Evolutionary conservation across 35 echinoderm and acorn worm genomes (phyloP).

Genomic region (Anneissia japonica): DNA sequence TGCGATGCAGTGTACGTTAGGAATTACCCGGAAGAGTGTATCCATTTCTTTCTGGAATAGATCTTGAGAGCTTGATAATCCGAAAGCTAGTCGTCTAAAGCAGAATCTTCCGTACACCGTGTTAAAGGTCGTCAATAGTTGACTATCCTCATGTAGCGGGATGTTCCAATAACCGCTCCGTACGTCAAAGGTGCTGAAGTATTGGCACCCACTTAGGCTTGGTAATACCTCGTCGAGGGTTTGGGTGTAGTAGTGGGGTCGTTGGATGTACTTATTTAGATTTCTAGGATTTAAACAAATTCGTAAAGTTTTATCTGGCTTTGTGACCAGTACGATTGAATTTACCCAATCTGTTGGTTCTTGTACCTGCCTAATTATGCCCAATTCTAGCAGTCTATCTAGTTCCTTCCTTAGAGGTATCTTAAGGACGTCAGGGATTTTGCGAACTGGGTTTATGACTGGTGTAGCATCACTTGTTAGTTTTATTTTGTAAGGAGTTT

Average conservation of each 20-base stretch:
- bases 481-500: neutral
- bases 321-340: slow-evolving; percentile 4
- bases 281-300: neutral
- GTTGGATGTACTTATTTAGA: neutral
- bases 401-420: slow-evolving; percentile 16
- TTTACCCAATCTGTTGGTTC: neutral
- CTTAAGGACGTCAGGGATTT: slow-evolving; percentile 20
- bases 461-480: slow-evolving; percentile 25
- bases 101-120: slow-evolving; percentile 15
- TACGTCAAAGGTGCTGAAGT: slow-evolving; percentile 8
- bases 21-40: neutral
- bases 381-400: slow-evolving; percentile 13
- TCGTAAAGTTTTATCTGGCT: slow-evolving; percentile 7
- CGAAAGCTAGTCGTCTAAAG: slow-evolving; percentile 33
- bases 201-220: neutral
- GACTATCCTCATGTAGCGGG: neutral
- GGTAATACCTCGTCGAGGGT: slow-evolving; percentile 10
- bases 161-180: slow-evolving; percentile 6
- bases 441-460: slow-evolving; percentile 16
- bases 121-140: slow-evolving; percentile 1
- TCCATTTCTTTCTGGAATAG: too few relatives aligned
- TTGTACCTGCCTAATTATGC: slow-evolving; percentile 14
- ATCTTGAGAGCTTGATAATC: slow-evolving; percentile 33
- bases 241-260: slow-evolving; percentile 11
- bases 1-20: neutral